A percentile compares a stretch with the other conserved stretches of the same genome.
These are phyloP conservation scores for Hypanus sabinus DNA, from an alignment of 2,113 vertebrate genomes.

Conservation along the genomic window DNA sequence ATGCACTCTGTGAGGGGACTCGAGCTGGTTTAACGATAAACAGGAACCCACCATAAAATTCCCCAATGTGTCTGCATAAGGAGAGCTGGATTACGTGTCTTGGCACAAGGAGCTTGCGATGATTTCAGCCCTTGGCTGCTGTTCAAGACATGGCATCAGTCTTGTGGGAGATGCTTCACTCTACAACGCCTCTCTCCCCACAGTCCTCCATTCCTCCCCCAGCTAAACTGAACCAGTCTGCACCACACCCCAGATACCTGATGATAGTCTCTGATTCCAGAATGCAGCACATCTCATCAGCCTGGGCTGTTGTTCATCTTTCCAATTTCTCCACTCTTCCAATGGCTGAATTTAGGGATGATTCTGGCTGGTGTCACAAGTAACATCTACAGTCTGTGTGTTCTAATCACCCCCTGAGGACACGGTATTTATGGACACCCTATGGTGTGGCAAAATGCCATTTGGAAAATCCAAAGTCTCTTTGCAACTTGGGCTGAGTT, in stretches of 20 bases:
- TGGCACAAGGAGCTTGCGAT: neutral
- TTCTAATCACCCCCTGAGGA: neutral
- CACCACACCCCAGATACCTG: neutral
- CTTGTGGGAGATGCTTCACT: neutral
- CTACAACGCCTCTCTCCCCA: neutral
- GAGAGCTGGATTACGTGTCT: neutral
- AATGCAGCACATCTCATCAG: neutral
- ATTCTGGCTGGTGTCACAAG: neutral
- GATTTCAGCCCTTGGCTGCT: neutral
- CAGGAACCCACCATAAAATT: neutral
- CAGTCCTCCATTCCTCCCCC: neutral
- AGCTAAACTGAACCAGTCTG: neutral
- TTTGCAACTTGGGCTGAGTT: neutral
- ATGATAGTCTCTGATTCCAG: neutral
- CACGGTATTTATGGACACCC: neutral
- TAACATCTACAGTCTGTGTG: neutral
- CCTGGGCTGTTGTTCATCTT: neutral
- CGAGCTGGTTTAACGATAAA: neutral
- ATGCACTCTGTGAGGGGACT: neutral
- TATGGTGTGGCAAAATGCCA: neutral
- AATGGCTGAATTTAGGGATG: neutral
- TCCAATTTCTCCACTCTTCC: neutral
- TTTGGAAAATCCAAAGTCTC: neutral
- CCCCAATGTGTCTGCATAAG: neutral
- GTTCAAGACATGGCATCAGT: neutral